Conservation (phyloP, 2,113 vertebrate species). For the Girardinichthys multiradiatus region DNA sequence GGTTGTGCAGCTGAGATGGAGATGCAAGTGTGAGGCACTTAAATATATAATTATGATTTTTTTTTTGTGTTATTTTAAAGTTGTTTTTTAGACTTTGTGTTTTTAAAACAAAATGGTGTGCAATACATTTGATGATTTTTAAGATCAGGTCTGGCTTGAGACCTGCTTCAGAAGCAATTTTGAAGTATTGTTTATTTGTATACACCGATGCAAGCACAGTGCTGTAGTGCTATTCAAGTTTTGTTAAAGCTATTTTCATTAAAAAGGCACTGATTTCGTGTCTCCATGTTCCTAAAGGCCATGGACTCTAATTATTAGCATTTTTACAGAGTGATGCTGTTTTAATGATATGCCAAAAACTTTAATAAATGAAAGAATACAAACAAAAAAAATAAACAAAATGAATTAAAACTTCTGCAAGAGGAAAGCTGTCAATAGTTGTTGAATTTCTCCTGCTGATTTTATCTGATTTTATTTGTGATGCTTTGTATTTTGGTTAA, state of each 20-base stretch:
- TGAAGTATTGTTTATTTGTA: neutral
- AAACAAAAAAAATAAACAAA: neutral
- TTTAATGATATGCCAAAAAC: neutral
- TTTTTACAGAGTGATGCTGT: neutral
- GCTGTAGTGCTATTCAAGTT: neutral
- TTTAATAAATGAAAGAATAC: neutral
- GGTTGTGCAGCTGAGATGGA: slow-evolving; percentile 58
- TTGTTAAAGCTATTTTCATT: neutral
- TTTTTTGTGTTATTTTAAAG: slow-evolving; percentile 20
- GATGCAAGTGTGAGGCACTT: slow-evolving; percentile 54
- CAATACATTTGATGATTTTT: neutral
- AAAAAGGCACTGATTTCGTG: neutral
- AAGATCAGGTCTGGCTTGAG: neutral
- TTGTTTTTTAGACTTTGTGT: neutral
- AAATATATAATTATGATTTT: neutral
- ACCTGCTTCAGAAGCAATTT: neutral
- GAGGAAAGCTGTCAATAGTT: neutral
- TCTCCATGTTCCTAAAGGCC: neutral
- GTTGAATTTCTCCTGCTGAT: neutral
- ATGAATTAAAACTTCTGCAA: neutral
- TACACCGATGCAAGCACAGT: neutral
- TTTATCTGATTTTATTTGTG: neutral
- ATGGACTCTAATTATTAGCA: neutral
- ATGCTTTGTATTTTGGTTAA: neutral
- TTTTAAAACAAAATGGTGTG: neutral